These are phyloP conservation scores for Philaethria dido DNA, from an alignment of 2,888 invertebrate species.

Conservation along the genomic window DNA sequence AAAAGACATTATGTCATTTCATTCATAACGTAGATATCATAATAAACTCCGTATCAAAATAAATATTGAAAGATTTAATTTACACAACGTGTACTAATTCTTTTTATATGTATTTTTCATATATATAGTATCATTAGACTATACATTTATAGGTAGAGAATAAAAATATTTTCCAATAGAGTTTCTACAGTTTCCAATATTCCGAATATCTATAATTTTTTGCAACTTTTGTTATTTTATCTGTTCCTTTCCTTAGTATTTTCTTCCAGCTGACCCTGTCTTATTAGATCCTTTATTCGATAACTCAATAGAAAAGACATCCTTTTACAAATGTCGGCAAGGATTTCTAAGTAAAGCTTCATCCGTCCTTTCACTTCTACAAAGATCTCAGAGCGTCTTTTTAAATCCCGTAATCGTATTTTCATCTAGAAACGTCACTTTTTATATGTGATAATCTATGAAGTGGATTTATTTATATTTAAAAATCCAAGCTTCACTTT, in stretches of 20 bases:
- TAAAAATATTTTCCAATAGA: background rate
- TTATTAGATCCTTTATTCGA: slow-evolving; percentile 30
- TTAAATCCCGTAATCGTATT: slow-evolving; percentile 13
- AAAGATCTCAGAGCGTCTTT: slow-evolving; percentile 3
- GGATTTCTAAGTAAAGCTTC: slow-evolving; percentile 27
- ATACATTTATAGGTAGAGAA: no score
- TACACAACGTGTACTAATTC: no score
- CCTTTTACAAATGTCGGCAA: slow-evolving; percentile 27
- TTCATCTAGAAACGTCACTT: background rate
- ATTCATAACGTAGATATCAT: no score
- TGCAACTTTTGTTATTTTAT: background rate
- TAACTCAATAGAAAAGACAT: slow-evolving; percentile 30
- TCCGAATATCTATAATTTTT: background rate
- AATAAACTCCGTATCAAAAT: no score
- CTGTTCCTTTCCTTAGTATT: slow-evolving; percentile 4
- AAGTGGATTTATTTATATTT: background rate
- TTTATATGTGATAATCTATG: background rate
- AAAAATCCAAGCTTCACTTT: no score
- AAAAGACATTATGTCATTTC: no score
- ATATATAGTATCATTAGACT: no score
- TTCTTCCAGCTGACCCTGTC: slow-evolving; percentile 27
- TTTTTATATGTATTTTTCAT: no score
- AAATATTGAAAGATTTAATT: no score
- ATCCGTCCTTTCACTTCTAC: slow-evolving; percentile 15
- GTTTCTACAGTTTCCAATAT: background rate